A percentile compares a stretch with the other conserved stretches of the same genome.
Evolutionary conservation across 1,140 invertebrate genomes (phyloP).

Genomic region (Drosophila novamexicana): DNA sequence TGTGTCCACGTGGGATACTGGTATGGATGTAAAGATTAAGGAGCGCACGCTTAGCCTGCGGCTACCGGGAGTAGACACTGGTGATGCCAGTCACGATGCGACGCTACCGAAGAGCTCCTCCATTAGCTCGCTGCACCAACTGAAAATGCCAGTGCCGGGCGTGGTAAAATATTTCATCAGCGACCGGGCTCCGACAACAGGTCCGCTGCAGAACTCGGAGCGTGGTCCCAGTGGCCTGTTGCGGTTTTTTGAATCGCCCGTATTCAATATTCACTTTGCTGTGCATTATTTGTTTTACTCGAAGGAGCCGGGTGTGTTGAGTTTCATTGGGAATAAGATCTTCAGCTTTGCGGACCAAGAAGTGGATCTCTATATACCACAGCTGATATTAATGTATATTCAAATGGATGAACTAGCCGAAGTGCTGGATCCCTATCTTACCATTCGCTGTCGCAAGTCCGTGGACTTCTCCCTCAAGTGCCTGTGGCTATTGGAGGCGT

Average conservation of each 20-base stretch:
- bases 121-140: conserved; percentile 75
- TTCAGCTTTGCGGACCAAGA: conserved; percentile 96
- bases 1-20: background rate
- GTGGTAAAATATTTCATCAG: conserved; percentile 83
- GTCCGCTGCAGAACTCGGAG: conserved; percentile 61
- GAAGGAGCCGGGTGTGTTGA: conserved; percentile 98
- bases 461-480: conserved; percentile 98
- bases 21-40: conserved; percentile 43
- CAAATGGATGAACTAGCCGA: conserved; percentile 98
- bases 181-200: conserved; percentile 55
- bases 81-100: conserved; percentile 26
- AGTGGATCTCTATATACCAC: conserved; percentile 99
- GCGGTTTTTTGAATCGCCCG: conserved; percentile 97
- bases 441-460: conserved; percentile 96
- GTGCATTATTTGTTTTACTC: conserved; percentile 99
- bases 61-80: conserved; percentile 54
- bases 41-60: conserved; percentile 72
- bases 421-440: conserved; percentile 96
- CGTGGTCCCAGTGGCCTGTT: conserved; percentile 88
- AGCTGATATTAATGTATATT: conserved; percentile 99
- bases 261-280: conserved; percentile 99
- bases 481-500: conserved; percentile 97
- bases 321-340: conserved; percentile 97
- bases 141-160: conserved; percentile 79
- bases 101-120: conserved; percentile 69